Evolutionary conservation across 2,113 vertebrate genomes (phyloP).

Genomic region (Colinus virginianus): DNA sequence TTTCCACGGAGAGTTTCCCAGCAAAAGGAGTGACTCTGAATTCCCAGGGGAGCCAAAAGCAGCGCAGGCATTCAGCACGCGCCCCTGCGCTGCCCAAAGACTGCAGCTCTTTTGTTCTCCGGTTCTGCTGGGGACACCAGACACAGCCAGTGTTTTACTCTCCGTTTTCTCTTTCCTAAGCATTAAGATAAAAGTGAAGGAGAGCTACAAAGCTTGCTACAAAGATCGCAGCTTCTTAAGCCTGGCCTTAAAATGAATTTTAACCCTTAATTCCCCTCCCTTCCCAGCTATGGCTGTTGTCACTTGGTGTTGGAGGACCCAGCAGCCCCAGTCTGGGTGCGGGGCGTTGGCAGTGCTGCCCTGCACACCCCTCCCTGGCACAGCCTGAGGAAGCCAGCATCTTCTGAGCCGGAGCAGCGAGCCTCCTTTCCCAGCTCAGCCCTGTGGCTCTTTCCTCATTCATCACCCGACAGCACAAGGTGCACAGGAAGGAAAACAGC

Average conservation of each 20-base stretch:
- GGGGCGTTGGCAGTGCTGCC: not conserved
- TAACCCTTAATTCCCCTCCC: not conserved
- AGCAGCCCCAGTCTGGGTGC: accelerated
- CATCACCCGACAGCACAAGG: constrained; percentile 4
- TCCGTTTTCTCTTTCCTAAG: constrained; percentile 35
- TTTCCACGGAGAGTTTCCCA: not conserved
- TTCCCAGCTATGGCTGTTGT: not conserved
- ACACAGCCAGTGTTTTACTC: constrained; percentile 31
- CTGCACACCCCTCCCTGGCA: not conserved
- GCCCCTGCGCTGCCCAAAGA: not conserved
- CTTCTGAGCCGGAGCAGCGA: not conserved
- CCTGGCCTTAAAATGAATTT: not conserved
- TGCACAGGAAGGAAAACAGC: constrained; percentile 12
- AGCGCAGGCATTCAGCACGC: constrained; percentile 36
- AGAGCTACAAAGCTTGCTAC: not conserved
- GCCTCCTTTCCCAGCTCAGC: not conserved
- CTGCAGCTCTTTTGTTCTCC: constrained; percentile 70
- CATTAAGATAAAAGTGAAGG: not conserved
- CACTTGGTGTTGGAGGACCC: not conserved
- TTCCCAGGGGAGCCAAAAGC: constrained; percentile 30
- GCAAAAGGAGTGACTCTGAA: not conserved
- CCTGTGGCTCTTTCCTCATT: not conserved
- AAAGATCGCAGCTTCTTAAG: not conserved
- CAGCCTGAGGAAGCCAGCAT: not conserved
- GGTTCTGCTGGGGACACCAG: constrained; percentile 44